Evolutionary conservation across 2,797 vertebrate genomes (phyloP).

Genomic region (Poliocrania exsul): DNA sequence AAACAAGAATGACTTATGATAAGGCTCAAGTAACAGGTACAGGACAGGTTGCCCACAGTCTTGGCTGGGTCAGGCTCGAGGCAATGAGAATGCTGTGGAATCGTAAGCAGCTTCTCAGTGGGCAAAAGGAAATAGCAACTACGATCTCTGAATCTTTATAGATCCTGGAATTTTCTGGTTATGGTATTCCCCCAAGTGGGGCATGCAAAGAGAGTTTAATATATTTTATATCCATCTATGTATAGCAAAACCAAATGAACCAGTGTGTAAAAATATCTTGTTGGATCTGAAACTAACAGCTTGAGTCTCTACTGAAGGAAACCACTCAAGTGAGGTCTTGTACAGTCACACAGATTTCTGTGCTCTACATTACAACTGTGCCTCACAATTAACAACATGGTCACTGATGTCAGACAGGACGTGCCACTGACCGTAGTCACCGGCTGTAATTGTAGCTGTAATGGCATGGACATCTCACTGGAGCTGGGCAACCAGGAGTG

Average conservation of each 20-base stretch:
- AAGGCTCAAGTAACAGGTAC: not conserved
- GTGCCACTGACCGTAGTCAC: not conserved
- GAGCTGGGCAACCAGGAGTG: not conserved
- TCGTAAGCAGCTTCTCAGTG: not conserved
- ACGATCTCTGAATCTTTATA: not conserved
- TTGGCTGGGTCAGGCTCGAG: not conserved
- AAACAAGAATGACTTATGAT: not conserved
- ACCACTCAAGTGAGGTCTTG: not conserved
- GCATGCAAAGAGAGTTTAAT: not conserved
- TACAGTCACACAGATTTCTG: not conserved
- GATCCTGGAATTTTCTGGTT: not conserved
- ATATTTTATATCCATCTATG: not conserved
- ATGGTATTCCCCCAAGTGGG: not conserved
- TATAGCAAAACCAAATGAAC: not conserved
- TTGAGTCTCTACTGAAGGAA: not conserved
- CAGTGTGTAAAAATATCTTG: not conserved
- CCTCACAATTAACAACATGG: not conserved
- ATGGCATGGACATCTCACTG: not conserved
- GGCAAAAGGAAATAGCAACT: not conserved
- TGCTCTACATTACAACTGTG: not conserved
- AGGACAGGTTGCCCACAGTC: not conserved
- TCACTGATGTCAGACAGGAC: fast-evolving
- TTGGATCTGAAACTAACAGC: not conserved
- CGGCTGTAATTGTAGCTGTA: not conserved
- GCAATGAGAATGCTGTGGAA: not conserved